Evolutionary conservation across 1,140 invertebrate genomes (phyloP), one percentile per base, ranked within the genome.

Genomic region (Campoletis sonorensis): DNA sequence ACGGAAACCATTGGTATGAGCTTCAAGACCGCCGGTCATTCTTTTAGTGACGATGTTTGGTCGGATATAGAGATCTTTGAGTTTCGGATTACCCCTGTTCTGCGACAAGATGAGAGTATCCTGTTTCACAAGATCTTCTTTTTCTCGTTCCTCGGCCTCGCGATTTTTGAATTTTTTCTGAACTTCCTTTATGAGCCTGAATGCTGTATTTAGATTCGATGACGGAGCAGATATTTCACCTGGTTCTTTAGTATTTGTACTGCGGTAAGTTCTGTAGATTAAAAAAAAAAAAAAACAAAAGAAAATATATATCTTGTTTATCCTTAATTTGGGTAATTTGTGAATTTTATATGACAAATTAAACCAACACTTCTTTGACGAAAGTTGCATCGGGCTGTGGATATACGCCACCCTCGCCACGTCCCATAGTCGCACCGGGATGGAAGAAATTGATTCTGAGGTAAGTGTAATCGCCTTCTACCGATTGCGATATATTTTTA

Each of bases 391-490:
- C 98, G 0, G 98, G 97, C 87, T 99, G 97, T 1, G 97, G 95
- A 89, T 98, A 99, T 27, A 95, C 93, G 21, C 95, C 96, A 18
- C 97, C 96, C 89, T 98, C 98, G 86, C 97, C 98, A 82, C 97
- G 95, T 1, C 97, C 98, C 94, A 99, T 96, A 4, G 97, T 97
- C 15, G 97, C 97, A 13, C 99, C 99, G 33, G 99, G 99, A 92
- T 99, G 98, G 91, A 99, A 99, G 91, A 99, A 99, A 91, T 99
- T 99, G 85, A 99, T 97, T 89, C 99, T 95, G 80, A 99, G 95
- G 92, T 99, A 99, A 0, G 98, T 99, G 89, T 99, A 99, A 91
- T 99, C 98, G 49, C 99, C 99, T 93, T 99, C 99, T 23, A 99
- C 97, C 0, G 97, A 98, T 89, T 99, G 98, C 30, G 98, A 98